phyloP scores from a whole-genome alignment of 1,140 invertebrate genomes.

The Agrypnia vestita region DNA sequence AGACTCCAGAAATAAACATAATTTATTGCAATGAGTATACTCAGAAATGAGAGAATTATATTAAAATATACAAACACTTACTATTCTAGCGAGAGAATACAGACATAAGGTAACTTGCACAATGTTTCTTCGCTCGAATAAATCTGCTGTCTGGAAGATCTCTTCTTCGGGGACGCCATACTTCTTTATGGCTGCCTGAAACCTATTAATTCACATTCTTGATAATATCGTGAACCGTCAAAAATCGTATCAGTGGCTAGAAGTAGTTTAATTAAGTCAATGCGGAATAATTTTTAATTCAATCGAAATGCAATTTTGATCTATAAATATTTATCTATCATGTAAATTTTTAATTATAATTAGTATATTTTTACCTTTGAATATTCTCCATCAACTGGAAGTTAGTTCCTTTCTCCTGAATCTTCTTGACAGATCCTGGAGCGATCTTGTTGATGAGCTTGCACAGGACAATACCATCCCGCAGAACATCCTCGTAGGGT shows the following conservation, averaged over 20 bases:
- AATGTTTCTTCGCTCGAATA: conserved; percentile 97
- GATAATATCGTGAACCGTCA: too few species aligned
- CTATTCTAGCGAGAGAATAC: conserved; percentile 90
- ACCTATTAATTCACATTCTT: conserved; percentile 73
- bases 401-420: conserved; percentile 95
- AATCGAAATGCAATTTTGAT: background rate
- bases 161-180: conserved; percentile 97
- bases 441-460: conserved; percentile 95
- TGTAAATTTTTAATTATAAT: conserved; percentile 6
- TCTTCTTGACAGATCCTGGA: conserved; percentile 96
- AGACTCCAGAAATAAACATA: too few species aligned
- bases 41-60: conserved; percentile 4
- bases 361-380: conserved; percentile 76
- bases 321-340: background rate
- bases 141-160: conserved; percentile 98
- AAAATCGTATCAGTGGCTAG: too few species aligned
- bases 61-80: conserved; percentile 75
- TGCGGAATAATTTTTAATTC: background rate
- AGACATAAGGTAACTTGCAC: conserved; percentile 94
- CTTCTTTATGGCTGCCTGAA: conserved; percentile 93
- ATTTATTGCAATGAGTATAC: too few species aligned
- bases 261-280: background rate
- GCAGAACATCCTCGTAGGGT: conserved; percentile 92
- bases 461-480: conserved; percentile 94
- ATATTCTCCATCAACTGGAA: conserved; percentile 99